Percentiles rank a stretch among this genome's conserved stretches.
phyloP scores from a whole-genome alignment of 2,797 vertebrate genomes.

The Karalla daura region DNA sequence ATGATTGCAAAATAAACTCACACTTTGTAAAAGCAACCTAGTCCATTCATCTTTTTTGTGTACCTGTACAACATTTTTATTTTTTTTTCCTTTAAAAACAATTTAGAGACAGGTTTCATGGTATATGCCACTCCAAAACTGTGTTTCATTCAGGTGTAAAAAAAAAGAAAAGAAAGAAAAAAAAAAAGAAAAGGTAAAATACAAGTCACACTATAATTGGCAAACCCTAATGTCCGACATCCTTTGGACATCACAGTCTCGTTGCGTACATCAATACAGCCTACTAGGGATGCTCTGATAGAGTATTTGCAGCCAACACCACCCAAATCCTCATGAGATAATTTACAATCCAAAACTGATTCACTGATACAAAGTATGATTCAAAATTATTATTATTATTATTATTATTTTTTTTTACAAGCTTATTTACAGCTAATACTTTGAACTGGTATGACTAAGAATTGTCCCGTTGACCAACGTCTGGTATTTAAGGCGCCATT shows the following conservation, averaged over 20 bases:
- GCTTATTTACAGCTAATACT: conserved; percentile 82
- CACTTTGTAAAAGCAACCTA: conserved; percentile 42
- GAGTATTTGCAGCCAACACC: conserved; percentile 37
- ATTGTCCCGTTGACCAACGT: conserved; percentile 61
- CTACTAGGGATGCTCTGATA: conserved; percentile 41
- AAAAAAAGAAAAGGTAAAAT: conserved; percentile 29
- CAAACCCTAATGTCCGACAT: conserved; percentile 46
- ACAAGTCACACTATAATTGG: conserved; percentile 52
- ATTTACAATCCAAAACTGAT: conserved; percentile 67
- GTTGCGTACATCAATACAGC: conserved; percentile 37
- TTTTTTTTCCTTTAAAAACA: conserved; percentile 18
- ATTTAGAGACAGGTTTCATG: conserved; percentile 39
- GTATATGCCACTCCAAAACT: conserved; percentile 39
- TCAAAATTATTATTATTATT: too few species aligned
- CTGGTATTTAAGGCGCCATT: conserved; percentile 50
- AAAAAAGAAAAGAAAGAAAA: conserved; percentile 47
- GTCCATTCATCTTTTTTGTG: conserved; percentile 27
- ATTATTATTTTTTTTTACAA: too few species aligned
- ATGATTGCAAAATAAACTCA: conserved; percentile 49
- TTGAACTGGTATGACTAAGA: conserved; percentile 67
- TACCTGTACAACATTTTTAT: conserved; percentile 47
- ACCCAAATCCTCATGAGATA: conserved; percentile 46
- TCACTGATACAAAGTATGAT: conserved; percentile 68
- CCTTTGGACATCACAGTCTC: conserved; percentile 49
- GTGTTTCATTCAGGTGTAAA: conserved; percentile 39